Evolutionary conservation across 2,797 vertebrate species (phyloP), one percentile per base, ranked within the genome.

Genomic region (Gila robusta): DNA sequence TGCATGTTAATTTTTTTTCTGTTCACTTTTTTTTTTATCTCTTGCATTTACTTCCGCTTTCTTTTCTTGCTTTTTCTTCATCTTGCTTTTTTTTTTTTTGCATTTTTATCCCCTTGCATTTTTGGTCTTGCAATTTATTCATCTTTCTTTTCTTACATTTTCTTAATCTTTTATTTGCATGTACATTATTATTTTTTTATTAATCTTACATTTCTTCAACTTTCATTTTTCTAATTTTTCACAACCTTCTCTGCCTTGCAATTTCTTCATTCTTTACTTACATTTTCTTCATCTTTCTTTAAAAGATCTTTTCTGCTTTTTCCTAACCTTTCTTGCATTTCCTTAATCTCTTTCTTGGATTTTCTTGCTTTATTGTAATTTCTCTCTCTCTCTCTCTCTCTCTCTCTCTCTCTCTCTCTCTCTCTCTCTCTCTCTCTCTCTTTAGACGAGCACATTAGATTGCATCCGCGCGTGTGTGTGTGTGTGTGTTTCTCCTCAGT

Each of bases 401-500:
- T 47, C 44, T 44, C 44, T 44, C 44, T 44, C 44, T 11, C 41
- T 44, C 10, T 44, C 44, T 44, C 44, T 44, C 41, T 44, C 41
- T 44, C 41, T 44, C 41, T 44, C 41, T 47, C 44, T 47, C 44
- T 44, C 44, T 44, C 44, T 44, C 3, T 28, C 2, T 10, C 28
- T 32, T 32, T 32, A 32, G 35, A 82, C 35, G 80, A 67, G 49
- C 79, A n/a, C 44, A 35, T 66, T 28, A 23, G 6, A 62, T 41
- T 14, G 17, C 74, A 77, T 37, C 62, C 32, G 6, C 39, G 81
- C 70, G 54, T 10, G 64, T 19, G 79, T 39, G 67, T 80, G 52
- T 54, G 41, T 17, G 70, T 16, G 23, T 59, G 49, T 78, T 74
- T 79, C 72, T 77, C 54, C 81, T 91, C 92, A 86, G 90, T 12